A percentile compares a stretch with the other conserved stretches of the same genome.
Evolutionary conservation across 2,888 invertebrate species (phyloP).

Genomic region (Tetanocera ferruginea): DNA sequence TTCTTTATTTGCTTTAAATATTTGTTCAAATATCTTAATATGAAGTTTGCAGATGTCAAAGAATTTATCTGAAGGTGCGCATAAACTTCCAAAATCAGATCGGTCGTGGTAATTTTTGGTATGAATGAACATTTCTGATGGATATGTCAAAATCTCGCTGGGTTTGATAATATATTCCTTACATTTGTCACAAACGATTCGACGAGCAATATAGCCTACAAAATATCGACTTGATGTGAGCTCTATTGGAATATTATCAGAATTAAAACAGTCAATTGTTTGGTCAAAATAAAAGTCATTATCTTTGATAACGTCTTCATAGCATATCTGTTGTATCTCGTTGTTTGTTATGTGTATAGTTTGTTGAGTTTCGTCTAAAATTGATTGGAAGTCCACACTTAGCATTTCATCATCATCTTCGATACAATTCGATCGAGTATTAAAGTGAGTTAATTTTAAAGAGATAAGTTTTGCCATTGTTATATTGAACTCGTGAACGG

Average conservation of each 20-base stretch:
- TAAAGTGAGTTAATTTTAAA: constrained; percentile 23
- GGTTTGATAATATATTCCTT: constrained; percentile 5
- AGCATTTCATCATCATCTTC: constrained; percentile 27
- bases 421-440: constrained; percentile 16
- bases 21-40: constrained; percentile 27
- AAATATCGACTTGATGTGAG: constrained; percentile 25
- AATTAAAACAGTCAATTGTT: too few species aligned
- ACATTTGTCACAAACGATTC: constrained; percentile 12
- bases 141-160: constrained; percentile 24
- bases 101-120: constrained; percentile 22
- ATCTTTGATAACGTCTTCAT: too few species aligned
- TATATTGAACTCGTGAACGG: constrained; percentile 38
- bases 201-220: constrained; percentile 23
- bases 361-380: constrained; percentile 25
- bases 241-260: neutral
- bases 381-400: constrained; percentile 7
- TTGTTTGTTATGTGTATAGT: neutral
- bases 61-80: constrained; percentile 32
- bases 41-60: constrained; percentile 29
- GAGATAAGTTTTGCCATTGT: constrained; percentile 64
- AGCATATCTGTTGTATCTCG: neutral
- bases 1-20: neutral
- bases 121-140: too few species aligned
- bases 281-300: too few species aligned
- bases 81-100: constrained; percentile 31